Evolutionary conservation across 2,888 invertebrate species (phyloP), one percentile per base, ranked within the genome.

Genomic region (Drosophila anceps): DNA sequence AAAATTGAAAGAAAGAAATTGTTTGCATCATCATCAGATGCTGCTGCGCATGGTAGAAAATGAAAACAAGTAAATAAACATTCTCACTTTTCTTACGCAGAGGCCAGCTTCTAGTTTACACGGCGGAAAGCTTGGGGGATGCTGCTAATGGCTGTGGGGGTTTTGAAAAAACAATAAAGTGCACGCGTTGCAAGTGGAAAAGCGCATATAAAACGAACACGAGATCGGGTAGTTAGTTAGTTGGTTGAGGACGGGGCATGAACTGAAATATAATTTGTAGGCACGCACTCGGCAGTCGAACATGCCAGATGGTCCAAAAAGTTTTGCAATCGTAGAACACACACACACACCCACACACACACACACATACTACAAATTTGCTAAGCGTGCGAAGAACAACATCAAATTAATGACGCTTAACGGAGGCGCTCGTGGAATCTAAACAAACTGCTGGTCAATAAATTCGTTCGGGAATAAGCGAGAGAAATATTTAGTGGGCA

Each of bases 121-220:
- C 80, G 37, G 7, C 1, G 37, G 15, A 44, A 37, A 37, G 44
- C 44, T 31, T 6, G 15, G 54, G 29, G 8, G 27, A 9, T 27
- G 46, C n/a, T 31, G 27, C 0, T 9, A 15, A 15, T 4, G n/a
- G 4, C 3, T 13, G 8, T 12, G 15, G 37, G 20, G 33, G 53
- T 27, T n/a, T 2, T 10, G 15, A 27, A 35, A 54, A 66, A 81
- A 76, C 84, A 71, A 84, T 88, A 81, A 84, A 89, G 81, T 89
- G 84, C 84, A 84, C 76, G 79, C 82, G 84, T 75, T 84, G 87
- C 87, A 87, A 60, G 58, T 69, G 46, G n/a, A 35, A 71, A 69
- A 59, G 64, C 67, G 48, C 66, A 75, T 44, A 68, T 31, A 68
- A 64, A 59, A 53, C 51, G 71, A 80, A 55, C 72, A 77, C 54